These are phyloP conservation scores for Anguilla obscura DNA, from an alignment of 2,797 vertebrate genomes.

Conservation along the genomic window DNA sequence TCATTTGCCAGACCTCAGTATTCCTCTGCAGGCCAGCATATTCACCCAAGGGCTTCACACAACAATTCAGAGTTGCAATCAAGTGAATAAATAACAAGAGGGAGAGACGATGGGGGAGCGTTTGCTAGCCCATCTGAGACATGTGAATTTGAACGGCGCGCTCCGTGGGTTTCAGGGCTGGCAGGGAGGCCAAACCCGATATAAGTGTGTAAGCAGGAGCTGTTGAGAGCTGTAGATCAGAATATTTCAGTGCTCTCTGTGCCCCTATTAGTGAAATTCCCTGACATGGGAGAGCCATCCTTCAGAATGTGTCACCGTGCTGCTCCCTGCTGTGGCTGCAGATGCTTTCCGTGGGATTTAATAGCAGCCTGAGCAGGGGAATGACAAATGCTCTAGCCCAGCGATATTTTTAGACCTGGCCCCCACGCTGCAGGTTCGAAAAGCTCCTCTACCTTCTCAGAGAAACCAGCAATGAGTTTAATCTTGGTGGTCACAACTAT, in stretches of 20 bases:
- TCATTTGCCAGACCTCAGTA: slow-evolving; percentile 60
- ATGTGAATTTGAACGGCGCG: neutral
- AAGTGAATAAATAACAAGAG: slow-evolving; percentile 54
- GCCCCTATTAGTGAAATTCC: slow-evolving; percentile 43
- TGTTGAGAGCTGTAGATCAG: slow-evolving; percentile 57
- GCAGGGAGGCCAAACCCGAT: slow-evolving; percentile 55
- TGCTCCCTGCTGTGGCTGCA: slow-evolving; percentile 63
- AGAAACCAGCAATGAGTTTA: slow-evolving; percentile 51
- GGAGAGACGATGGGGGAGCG: neutral
- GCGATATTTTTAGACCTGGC: slow-evolving; percentile 63
- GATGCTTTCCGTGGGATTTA: slow-evolving; percentile 66
- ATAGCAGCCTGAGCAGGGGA: slow-evolving; percentile 51
- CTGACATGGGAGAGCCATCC: slow-evolving; percentile 61
- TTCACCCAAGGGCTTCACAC: slow-evolving; percentile 64
- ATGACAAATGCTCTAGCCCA: slow-evolving; percentile 56
- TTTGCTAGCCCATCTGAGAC: neutral
- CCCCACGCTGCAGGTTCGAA: slow-evolving; percentile 54
- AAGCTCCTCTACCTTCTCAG: slow-evolving; percentile 38
- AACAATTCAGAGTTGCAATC: slow-evolving; percentile 68
- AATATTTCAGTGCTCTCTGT: slow-evolving; percentile 50
- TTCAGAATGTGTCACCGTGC: slow-evolving; percentile 42
- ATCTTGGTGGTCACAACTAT: slow-evolving; percentile 62
- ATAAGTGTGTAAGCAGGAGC: slow-evolving; percentile 68
- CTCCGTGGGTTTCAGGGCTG: slow-evolving; percentile 45
- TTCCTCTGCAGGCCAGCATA: slow-evolving; percentile 46